A percentile compares a stretch with the other conserved stretches of the same genome.
These are phyloP conservation scores for Pilophorus perplexus DNA, from an alignment of 2,888 invertebrate species.

Conservation along the genomic window DNA sequence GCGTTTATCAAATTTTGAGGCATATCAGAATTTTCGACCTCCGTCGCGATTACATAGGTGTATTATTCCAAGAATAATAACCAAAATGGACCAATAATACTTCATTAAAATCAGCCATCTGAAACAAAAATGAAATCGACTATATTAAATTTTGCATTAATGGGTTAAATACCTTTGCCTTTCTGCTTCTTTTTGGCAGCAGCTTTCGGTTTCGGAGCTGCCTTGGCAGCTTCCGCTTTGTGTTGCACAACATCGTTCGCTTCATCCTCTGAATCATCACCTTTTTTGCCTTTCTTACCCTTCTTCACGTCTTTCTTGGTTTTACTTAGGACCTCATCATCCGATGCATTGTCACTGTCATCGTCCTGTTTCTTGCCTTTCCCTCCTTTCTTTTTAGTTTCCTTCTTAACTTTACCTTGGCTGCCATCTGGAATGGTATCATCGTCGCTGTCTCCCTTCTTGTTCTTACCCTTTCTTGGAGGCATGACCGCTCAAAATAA, in stretches of 20 bases:
- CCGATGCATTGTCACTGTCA: conserved; percentile 14
- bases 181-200: conserved; percentile 57
- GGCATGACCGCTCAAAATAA: conserved; percentile 3
- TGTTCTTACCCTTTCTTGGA: conserved; percentile 22
- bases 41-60: too few relatives aligned
- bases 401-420: conserved; percentile 26
- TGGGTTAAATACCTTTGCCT: conserved; percentile 56
- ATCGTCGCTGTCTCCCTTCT: conserved; percentile 20
- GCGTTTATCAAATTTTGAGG: too few relatives aligned
- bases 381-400: conserved; percentile 49
- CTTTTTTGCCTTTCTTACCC: conserved; percentile 18
- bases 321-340: conserved; percentile 1
- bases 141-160: too few relatives aligned
- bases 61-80: too few relatives aligned
- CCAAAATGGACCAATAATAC: too few relatives aligned
- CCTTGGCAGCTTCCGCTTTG: conserved; percentile 24
- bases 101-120: too few relatives aligned
- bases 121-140: too few relatives aligned
- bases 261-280: conserved; percentile 33
- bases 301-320: conserved; percentile 1
- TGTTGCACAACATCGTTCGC: conserved; percentile 1
- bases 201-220: conserved; percentile 9
- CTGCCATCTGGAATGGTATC: conserved; percentile 25
- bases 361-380: conserved; percentile 48
- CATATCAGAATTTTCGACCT: too few relatives aligned